Base-by-base conservation (phyloP, 1,140 invertebrate species). In the Bombus waltoni region DNA sequence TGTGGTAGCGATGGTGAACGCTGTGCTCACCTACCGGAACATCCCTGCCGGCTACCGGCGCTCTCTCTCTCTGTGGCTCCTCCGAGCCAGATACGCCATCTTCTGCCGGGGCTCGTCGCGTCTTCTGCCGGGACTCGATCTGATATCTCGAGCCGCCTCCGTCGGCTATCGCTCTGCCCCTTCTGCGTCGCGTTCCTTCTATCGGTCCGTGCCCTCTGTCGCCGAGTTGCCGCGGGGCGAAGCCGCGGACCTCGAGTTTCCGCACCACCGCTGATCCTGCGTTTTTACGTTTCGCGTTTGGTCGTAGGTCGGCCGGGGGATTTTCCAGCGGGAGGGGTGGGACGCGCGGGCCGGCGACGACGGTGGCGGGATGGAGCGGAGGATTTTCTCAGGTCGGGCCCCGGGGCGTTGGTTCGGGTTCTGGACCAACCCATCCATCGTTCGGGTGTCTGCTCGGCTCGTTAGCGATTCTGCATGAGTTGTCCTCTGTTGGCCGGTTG, bases 401-500 rank as follows among this genome's bases (percentile, higher is more conserved):
- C 73, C 73, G 81, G 59, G 70, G 80, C 71, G 65, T 85, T 79
- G 18, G 18, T 76, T 76, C 80, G 87, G 81, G 86, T 81, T 83
- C 86, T 62, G 88, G 81, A 82, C 83, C 83, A 88, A 92, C 81
- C 92, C 93, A 94, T 94, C 93, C 92, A 95, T 95, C 93, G 91
- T 94, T 93, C 91, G 90, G 91, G 93, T 94, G 94, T 94, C 93
- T 83, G 82, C 86, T 89, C 80, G 91, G 91, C 93, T 94, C 94
- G 94, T 94, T 94, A 94, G 93, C 90, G 93, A 94, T 94, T 94
- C 94, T 91, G 89, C 93, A 92, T 93, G 93, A 94, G 92, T 94
- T 93, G 90, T 93, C 91, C 89, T 53, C 84, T 85, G 85, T 91
- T 88, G 88, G 59, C 66, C 87, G n/a, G 40, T 78, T 25, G 76